Percentiles rank a stretch among this genome's conserved stretches.
phyloP scores from a whole-genome alignment of 2,797 vertebrate genomes.

The Mus spretus region DNA sequence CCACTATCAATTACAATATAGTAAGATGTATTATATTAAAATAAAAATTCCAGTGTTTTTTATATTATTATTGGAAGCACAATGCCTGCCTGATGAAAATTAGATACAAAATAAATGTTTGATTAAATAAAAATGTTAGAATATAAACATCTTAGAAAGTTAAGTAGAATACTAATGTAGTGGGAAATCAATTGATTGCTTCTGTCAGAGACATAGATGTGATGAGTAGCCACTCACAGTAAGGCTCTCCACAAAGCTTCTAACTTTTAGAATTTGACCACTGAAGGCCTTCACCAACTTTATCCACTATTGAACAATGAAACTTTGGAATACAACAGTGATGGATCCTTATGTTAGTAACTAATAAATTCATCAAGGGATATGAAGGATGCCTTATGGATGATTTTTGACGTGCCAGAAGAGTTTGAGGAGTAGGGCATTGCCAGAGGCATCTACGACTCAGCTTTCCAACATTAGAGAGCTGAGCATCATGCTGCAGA shows the following conservation, averaged over 20 bases:
- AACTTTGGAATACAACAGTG: background rate
- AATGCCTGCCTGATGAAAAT: background rate
- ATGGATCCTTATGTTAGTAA: background rate
- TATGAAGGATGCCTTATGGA: conserved; percentile 4
- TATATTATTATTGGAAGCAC: conserved; percentile 15
- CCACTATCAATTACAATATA: background rate
- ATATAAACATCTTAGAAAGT: background rate
- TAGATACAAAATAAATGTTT: conserved; percentile 33
- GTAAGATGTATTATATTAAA: conserved; percentile 4
- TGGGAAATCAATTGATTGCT: background rate
- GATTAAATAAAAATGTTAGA: background rate
- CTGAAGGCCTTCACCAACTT: conserved; percentile 7
- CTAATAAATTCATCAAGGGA: conserved; percentile 42
- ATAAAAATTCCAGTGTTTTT: background rate
- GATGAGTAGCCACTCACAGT: background rate
- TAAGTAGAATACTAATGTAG: background rate
- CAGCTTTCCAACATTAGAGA: background rate
- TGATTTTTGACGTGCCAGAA: background rate
- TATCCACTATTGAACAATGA: background rate
- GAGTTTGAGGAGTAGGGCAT: background rate
- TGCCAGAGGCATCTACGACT: background rate
- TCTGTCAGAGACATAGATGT: background rate
- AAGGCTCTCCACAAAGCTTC: background rate
- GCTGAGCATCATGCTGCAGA: background rate
- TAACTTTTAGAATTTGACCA: background rate